These are phyloP conservation scores for Aselliscus stoliczkanus DNA, from an alignment of 2,797 vertebrate genomes.

Conservation along the genomic window DNA sequence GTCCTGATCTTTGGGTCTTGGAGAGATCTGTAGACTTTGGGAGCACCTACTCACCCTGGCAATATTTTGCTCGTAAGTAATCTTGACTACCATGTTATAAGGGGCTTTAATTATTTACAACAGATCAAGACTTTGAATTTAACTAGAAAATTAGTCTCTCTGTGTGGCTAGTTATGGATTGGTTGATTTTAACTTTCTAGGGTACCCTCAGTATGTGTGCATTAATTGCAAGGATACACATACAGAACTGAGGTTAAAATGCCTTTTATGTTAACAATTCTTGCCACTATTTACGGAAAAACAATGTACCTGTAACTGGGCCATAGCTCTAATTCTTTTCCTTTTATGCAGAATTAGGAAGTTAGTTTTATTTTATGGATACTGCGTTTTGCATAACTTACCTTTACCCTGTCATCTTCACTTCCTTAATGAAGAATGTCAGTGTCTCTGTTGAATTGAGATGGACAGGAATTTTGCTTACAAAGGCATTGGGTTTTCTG, in stretches of 20 bases:
- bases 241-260: background rate
- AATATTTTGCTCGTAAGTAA: slow-evolving; percentile 96
- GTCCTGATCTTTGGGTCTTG: slow-evolving; percentile 94
- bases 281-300: background rate
- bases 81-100: background rate
- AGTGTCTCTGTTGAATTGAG: background rate
- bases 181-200: background rate
- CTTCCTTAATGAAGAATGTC: background rate
- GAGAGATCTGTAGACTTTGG: slow-evolving; percentile 93
- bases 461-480: background rate
- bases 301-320: background rate
- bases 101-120: background rate
- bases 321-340: background rate
- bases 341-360: background rate
- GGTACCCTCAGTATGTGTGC: background rate
- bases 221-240: background rate
- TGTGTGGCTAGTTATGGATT: background rate
- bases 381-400: background rate
- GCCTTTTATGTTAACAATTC: background rate
- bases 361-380: background rate
- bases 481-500: background rate
- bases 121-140: background rate
- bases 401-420: background rate
- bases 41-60: slow-evolving; percentile 91
- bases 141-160: slow-evolving; percentile 3